Conservation (phyloP, 2,113 vertebrate species). For the Emydocephalus ijimae region DNA sequence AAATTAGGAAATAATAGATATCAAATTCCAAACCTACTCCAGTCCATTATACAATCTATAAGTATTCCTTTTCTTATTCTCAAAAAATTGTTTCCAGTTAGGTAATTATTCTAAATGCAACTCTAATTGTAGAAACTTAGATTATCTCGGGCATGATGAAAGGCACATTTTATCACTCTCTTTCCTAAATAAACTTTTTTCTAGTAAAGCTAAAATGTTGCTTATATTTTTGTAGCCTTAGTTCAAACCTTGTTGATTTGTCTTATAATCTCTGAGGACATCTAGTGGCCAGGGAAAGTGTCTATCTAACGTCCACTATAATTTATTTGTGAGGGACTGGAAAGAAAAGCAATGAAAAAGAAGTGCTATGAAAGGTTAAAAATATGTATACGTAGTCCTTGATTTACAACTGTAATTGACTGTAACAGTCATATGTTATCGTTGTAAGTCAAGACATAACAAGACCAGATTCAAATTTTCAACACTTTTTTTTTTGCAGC, state of each 20-base stretch:
- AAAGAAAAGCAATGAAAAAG: background rate
- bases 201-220: background rate
- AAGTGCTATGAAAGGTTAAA: background rate
- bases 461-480: no score
- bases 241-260: background rate
- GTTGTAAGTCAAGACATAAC: no score
- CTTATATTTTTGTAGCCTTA: background rate
- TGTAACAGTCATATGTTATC: no score
- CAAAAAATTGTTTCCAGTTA: background rate
- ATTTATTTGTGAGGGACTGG: background rate
- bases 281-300: slow-evolving; percentile 8
- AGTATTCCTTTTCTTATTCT: background rate
- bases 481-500: no score
- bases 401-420: background rate
- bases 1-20: background rate
- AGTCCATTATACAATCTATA: background rate
- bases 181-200: background rate
- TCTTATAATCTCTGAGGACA: slow-evolving; percentile 15
- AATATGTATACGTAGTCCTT: background rate
- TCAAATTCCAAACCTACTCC: background rate
- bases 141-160: background rate
- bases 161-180: background rate
- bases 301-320: background rate
- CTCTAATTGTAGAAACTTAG: background rate
- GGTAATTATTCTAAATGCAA: background rate